A percentile compares a stretch with the other conserved stretches of the same genome.
phyloP scores from a whole-genome alignment of 1,140 invertebrate genomes.

The Scaptomyza montana region DNA sequence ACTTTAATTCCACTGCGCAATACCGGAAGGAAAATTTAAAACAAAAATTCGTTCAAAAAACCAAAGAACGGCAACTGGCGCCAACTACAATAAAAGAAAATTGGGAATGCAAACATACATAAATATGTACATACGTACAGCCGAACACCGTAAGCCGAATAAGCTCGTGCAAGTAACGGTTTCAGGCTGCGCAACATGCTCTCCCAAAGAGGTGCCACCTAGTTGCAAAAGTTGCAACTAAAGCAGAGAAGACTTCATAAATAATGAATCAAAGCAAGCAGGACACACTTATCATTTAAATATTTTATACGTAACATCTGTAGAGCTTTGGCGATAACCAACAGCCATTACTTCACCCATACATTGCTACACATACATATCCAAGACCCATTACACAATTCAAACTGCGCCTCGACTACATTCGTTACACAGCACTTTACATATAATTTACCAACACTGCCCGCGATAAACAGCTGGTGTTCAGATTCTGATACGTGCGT shows the following conservation, averaged over 20 bases:
- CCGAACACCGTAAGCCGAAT: slow-evolving; percentile 29
- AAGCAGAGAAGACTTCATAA: slow-evolving; percentile 1
- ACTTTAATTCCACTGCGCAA: slow-evolving; percentile 39
- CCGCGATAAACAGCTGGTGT: slow-evolving; percentile 59
- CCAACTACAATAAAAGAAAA: slow-evolving; percentile 29
- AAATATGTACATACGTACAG: slow-evolving; percentile 12
- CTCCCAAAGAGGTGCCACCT: slow-evolving; percentile 31
- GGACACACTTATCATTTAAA: slow-evolving; percentile 31
- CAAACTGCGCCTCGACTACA: slow-evolving; percentile 13
- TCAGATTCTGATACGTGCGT: slow-evolving; percentile 59
- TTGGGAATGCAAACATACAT: not conserved
- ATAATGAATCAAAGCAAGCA: slow-evolving; percentile 33
- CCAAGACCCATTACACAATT: slow-evolving; percentile 14
- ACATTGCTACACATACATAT: slow-evolving; percentile 1
- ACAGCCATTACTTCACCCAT: slow-evolving; percentile 25
- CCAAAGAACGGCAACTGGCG: slow-evolving; percentile 36
- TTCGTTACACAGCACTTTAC: slow-evolving; percentile 32
- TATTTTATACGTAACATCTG: slow-evolving; percentile 21
- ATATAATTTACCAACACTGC: slow-evolving; percentile 35
- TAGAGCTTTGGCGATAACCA: slow-evolving; percentile 33
- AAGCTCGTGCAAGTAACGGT: slow-evolving; percentile 38
- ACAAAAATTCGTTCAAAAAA: slow-evolving; percentile 2
- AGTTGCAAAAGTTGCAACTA: not conserved
- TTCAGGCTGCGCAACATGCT: slow-evolving; percentile 18
- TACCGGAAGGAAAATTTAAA: slow-evolving; percentile 13